Conservation (phyloP, 2,797 vertebrate genomes). For the Micrastur ruficollis region DNA sequence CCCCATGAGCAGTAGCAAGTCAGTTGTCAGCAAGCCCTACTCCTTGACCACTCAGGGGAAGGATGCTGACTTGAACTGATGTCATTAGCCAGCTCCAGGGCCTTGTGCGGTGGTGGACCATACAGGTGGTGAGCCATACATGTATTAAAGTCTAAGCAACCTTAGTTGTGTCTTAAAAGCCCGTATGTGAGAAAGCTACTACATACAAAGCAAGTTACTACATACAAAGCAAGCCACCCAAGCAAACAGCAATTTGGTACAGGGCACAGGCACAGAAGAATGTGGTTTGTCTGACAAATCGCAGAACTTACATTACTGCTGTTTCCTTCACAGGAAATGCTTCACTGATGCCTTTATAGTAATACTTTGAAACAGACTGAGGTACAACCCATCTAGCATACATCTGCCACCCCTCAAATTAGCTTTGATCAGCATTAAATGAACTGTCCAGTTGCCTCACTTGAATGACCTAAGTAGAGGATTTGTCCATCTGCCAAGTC, state of each 20-base stretch:
- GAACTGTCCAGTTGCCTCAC: background rate
- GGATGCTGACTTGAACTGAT: background rate
- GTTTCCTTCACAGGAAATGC: background rate
- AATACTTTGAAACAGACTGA: background rate
- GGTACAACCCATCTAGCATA: background rate
- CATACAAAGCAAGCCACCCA: background rate
- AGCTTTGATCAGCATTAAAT: background rate
- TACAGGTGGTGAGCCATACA: rapidly evolving
- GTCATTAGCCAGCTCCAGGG: background rate
- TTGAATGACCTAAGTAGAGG: background rate
- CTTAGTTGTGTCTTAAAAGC: background rate
- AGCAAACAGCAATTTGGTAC: background rate
- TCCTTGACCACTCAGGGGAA: background rate
- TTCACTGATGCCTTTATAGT: background rate
- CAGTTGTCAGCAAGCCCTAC: background rate
- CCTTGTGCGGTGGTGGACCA: background rate
- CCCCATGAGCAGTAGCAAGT: background rate
- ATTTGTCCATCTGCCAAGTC: background rate
- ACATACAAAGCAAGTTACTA: background rate
- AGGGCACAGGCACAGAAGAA: background rate
- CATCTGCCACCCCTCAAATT: background rate
- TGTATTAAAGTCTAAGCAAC: background rate
- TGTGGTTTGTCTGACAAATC: background rate
- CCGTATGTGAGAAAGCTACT: background rate
- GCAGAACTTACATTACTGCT: background rate